Percentiles rank a stretch among this genome's conserved stretches.
Evolutionary conservation across 2,113 vertebrate genomes (phyloP).

Genomic region (Rousettus leschenaultii): DNA sequence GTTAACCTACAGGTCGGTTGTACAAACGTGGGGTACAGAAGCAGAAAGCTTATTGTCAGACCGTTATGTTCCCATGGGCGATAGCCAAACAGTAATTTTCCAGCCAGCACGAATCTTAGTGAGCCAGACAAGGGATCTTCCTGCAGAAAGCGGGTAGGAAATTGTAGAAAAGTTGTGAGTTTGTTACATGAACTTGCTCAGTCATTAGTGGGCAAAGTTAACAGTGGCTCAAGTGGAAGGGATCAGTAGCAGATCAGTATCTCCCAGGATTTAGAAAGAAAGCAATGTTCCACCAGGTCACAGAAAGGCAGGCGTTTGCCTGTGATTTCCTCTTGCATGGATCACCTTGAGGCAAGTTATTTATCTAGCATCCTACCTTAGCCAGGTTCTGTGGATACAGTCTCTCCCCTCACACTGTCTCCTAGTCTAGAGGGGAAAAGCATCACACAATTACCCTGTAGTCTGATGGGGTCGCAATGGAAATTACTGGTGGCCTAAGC

Average conservation of each 20-base stretch:
- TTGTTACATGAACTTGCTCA: neutral
- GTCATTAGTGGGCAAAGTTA: neutral
- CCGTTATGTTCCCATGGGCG: too few species aligned
- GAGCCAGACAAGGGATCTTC: too few species aligned
- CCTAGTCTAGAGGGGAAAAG: neutral
- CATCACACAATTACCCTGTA: too few species aligned
- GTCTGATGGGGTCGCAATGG: neutral
- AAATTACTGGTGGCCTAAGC: neutral
- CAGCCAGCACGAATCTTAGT: too few species aligned
- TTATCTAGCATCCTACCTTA: neutral
- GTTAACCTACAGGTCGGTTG: too few species aligned
- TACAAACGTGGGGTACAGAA: too few species aligned
- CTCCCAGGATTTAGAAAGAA: neutral
- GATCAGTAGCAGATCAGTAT: neutral
- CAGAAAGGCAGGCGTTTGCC: neutral
- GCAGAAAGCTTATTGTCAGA: too few species aligned
- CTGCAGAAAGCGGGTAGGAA: too few species aligned
- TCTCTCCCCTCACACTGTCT: too few species aligned
- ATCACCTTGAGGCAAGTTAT: neutral
- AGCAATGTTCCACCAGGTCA: too few species aligned
- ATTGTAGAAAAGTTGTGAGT: too few species aligned
- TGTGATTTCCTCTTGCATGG: accelerated
- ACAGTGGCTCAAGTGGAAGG: neutral
- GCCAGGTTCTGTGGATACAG: accelerated
- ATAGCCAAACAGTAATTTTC: too few species aligned